A percentile compares a stretch with the other conserved stretches of the same genome.
These are phyloP conservation scores for Erythrocebus patas DNA, from an alignment of 2,113 vertebrate genomes.

Conservation along the genomic window DNA sequence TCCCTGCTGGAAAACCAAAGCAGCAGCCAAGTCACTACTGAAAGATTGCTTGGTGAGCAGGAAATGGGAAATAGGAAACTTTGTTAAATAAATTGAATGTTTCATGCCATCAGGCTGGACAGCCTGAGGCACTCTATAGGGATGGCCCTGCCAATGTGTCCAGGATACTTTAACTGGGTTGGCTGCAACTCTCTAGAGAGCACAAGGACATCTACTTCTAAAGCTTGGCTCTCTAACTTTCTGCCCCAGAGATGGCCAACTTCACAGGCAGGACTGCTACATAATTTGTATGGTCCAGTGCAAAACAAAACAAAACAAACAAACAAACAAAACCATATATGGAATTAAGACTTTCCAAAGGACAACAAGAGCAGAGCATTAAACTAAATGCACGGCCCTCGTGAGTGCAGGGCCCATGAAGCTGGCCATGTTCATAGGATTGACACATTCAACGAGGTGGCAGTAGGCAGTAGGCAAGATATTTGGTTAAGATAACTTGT, in stretches of 20 bases:
- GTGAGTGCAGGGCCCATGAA: neutral
- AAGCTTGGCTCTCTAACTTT: neutral
- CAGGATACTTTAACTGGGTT: neutral
- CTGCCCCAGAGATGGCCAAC: neutral
- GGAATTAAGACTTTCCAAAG: neutral
- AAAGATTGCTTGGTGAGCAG: neutral
- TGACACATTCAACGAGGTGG: neutral
- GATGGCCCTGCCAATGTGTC: neutral
- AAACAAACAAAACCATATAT: neutral
- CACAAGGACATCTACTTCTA: neutral
- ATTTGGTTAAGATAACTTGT: neutral
- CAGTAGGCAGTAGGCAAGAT: fast-evolving
- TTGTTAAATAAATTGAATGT: constrained; percentile 10
- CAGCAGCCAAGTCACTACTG: neutral
- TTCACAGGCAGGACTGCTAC: neutral
- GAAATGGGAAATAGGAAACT: neutral
- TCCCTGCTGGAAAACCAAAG: neutral
- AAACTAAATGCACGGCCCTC: neutral
- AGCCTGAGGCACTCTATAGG: neutral
- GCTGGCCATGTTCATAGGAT: neutral
- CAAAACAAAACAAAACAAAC: neutral
- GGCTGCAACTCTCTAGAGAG: neutral
- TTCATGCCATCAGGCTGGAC: neutral
- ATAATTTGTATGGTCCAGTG: neutral
- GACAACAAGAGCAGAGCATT: neutral